Evolutionary conservation across 1,140 invertebrate species (phyloP), one percentile per base, ranked within the genome.

Genomic region (Homalodisca vitripennis): DNA sequence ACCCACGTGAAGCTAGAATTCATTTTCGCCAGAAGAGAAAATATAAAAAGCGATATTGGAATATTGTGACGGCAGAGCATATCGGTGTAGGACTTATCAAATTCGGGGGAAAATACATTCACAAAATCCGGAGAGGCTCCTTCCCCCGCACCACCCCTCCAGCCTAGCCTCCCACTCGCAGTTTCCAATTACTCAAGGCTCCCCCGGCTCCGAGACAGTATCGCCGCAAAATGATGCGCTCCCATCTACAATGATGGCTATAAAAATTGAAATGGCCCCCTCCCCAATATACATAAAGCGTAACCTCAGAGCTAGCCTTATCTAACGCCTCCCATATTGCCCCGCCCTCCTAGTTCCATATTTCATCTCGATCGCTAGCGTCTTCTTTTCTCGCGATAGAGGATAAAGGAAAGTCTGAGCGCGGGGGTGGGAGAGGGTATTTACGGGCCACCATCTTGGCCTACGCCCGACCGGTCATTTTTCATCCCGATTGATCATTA

Each of bases 201-300:
- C 13, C n/a, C 24, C 3, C 48, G 30, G 29, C 30, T 29, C 22
- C 53, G 34, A 24, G 32, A 57, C 32, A 27, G 48, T 63, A 60
- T 69, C 41, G 27, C 34, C 68, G n/a, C 57, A 51, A 69, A 69
- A 69, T 69, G 68, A 69, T 69, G 55, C 32, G 20, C 57, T 64
- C 68, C 68, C 68, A 63, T 69, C 68, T 51, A 26, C 68, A 69
- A 69, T 69, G 68, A 69, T 69, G 68, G 68, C 57, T 64, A 69
- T 69, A 69, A 69, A 69, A 69, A 69, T 69, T 69, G 68, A 64
- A 64, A 69, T 64, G 31, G 51, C 31, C 55, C 57, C 68, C 29
- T 63, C 68, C 48, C 67, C 31, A 32, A 60, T 57, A 60, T 62
- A 62, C 60, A 62, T 46, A 62, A 63, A 34, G 27, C 57, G 31